These are phyloP conservation scores for Drymonia ruficornis DNA, from an alignment of 2,888 invertebrate species.

Conservation along the genomic window DNA sequence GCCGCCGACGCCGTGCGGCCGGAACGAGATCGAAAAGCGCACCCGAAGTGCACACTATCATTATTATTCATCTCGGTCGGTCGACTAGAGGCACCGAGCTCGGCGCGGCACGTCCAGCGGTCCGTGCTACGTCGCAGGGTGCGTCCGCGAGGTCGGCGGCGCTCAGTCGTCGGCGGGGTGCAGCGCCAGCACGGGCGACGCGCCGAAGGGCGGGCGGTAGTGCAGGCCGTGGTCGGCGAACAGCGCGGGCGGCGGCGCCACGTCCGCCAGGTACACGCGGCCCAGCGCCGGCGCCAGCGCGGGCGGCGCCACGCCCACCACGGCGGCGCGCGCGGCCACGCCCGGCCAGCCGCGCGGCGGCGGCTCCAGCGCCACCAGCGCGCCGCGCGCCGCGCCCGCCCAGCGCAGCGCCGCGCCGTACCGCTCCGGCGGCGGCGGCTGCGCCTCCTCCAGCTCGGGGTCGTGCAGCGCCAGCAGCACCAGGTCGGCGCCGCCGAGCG, in stretches of 20 bases:
- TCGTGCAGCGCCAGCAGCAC: conserved; percentile 61
- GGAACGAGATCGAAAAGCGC: too few species aligned
- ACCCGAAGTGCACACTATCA: too few species aligned
- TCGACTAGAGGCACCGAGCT: too few species aligned
- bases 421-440: conserved; percentile 31
- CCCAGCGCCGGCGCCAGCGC: conserved; percentile 48
- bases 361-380: conserved; percentile 85
- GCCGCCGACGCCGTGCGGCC: too few species aligned
- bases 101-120: neutral
- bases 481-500: conserved; percentile 55
- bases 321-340: conserved; percentile 45
- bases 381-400: conserved; percentile 74
- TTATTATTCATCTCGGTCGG: too few species aligned
- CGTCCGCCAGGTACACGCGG: conserved; percentile 93
- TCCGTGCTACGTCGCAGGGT: neutral
- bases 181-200: conserved; percentile 68
- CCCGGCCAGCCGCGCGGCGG: conserved; percentile 76
- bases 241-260: conserved; percentile 90
- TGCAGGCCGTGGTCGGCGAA: conserved; percentile 90
- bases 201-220: conserved; percentile 92
- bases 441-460: conserved; percentile 53
- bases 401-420: conserved; percentile 83
- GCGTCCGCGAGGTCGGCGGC: neutral
- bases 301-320: conserved; percentile 46
- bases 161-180: conserved; percentile 55